Conservation (phyloP, 2,888 invertebrate genomes). For the Cyrtodaria siliqua region DNA sequence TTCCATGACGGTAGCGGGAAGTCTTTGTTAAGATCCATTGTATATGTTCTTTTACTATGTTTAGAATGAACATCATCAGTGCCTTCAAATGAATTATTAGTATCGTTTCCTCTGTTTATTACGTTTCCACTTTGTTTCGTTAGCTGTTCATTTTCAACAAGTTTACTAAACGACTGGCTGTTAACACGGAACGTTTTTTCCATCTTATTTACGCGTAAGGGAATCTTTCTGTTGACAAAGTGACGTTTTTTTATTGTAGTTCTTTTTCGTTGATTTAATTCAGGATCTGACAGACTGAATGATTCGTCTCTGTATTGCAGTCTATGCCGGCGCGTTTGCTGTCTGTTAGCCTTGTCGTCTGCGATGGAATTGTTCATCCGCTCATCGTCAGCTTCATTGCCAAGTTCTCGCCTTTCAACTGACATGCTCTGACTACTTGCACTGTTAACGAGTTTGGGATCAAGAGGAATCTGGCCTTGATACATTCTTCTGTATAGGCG, state of each 20-base stretch:
- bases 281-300: constrained; percentile 61
- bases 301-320: constrained; percentile 36
- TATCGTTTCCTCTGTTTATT: no score
- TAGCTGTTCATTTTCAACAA: neutral
- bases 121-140: neutral
- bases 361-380: neutral
- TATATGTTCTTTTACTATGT: neutral
- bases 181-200: neutral
- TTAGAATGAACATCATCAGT: neutral
- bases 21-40: neutral
- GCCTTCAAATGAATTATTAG: neutral
- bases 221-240: neutral
- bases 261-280: constrained; percentile 27
- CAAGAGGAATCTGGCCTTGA: constrained; percentile 52
- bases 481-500: constrained; percentile 53
- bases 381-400: constrained; percentile 58
- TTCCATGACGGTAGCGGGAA: no score
- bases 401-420: constrained; percentile 29
- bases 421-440: constrained; percentile 46
- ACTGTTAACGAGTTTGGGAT: constrained; percentile 58
- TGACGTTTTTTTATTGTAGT: neutral
- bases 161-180: neutral
- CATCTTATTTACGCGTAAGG: no score
- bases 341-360: constrained; percentile 7
- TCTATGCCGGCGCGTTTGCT: constrained; percentile 28